phyloP scores from a whole-genome alignment of 2,113 vertebrate genomes.

The Cebus imitator region DNA sequence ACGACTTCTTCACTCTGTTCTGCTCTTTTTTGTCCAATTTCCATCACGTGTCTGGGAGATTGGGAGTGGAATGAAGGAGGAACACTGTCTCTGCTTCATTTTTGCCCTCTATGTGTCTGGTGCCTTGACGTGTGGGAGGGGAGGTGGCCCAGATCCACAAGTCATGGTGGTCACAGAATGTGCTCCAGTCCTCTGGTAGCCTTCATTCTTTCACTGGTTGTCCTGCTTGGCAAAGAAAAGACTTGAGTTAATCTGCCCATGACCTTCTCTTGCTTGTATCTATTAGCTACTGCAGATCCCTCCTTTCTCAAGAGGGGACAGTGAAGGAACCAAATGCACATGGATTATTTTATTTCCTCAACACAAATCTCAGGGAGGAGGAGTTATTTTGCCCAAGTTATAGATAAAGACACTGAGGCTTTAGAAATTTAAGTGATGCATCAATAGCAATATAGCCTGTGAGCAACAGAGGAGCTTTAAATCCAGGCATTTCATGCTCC shows the following conservation, averaged over 20 bases:
- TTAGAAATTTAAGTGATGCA: not conserved
- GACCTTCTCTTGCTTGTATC: not conserved
- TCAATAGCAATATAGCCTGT: not conserved
- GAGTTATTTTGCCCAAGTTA: not conserved
- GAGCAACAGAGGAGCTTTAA: not conserved
- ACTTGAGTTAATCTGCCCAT: not conserved
- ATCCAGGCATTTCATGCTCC: not conserved
- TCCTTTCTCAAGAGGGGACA: not conserved
- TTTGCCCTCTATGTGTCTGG: not conserved
- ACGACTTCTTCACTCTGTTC: not conserved
- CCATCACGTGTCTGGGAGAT: not conserved
- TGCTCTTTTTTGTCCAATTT: not conserved
- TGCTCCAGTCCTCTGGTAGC: no score
- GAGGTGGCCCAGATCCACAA: not conserved
- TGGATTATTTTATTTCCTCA: not conserved
- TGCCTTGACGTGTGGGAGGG: not conserved
- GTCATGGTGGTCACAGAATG: fast-evolving
- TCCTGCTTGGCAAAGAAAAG: not conserved
- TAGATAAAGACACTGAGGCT: not conserved
- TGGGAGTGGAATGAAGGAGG: not conserved
- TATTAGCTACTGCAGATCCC: not conserved
- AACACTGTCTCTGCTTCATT: not conserved
- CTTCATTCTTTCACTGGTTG: not conserved
- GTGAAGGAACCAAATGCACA: not conserved
- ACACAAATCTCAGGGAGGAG: not conserved